These are phyloP conservation scores for Neopelma chrysocephalum DNA, from an alignment of 2,797 vertebrate genomes.

Conservation along the genomic window DNA sequence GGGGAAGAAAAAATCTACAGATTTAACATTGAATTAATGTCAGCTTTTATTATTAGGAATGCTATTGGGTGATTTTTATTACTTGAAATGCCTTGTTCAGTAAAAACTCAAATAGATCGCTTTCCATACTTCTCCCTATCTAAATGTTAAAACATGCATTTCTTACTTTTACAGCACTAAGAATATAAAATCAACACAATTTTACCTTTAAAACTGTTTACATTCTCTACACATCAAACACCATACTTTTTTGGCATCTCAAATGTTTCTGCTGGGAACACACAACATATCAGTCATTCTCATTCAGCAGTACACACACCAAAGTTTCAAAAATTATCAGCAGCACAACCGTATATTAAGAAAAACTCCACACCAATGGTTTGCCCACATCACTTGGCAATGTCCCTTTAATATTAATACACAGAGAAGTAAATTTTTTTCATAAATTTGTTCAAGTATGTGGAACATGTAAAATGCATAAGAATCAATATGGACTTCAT, in stretches of 20 bases:
- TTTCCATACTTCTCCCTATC: not conserved
- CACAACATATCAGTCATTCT: not conserved
- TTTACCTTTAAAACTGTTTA: not conserved
- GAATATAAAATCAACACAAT: not conserved
- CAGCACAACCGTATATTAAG: not conserved
- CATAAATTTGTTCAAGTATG: conserved; percentile 64
- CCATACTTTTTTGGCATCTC: not conserved
- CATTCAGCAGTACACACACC: not conserved
- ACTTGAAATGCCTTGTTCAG: not conserved
- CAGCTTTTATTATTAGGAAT: not conserved
- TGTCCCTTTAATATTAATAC: conserved; percentile 66
- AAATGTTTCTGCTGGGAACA: not conserved
- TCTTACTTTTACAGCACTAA: not conserved
- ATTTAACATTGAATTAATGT: not conserved
- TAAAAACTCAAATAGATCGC: not conserved
- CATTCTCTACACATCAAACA: not conserved
- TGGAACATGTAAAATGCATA: conserved; percentile 62
- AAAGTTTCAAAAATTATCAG: not conserved
- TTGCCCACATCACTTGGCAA: conserved; percentile 58
- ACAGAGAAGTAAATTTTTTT: conserved; percentile 57
- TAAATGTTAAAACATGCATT: not conserved
- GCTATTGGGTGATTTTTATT: not conserved
- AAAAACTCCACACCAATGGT: conserved; percentile 56
- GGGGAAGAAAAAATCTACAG: not conserved
- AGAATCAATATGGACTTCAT: conserved; percentile 70